Base-by-base conservation (phyloP, 2,797 vertebrate species). In the Crypturellus tataupa region DNA sequence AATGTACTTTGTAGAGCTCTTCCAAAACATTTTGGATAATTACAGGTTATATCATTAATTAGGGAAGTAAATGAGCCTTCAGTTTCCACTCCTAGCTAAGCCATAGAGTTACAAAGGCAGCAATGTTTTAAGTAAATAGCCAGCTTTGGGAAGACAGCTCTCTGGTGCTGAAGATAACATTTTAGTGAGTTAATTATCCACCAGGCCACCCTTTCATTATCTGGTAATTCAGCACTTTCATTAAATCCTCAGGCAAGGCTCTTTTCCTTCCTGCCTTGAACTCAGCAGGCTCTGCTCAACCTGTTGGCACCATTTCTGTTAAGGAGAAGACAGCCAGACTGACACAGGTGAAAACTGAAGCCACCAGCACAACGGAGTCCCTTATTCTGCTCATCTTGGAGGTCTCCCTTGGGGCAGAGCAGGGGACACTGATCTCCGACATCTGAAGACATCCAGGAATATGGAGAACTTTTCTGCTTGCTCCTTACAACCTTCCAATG, bases 371-470 rank as follows among this genome's bases (percentile, higher is more conserved):
- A 8, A 37, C 33, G 16, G n/a, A 35, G 67, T 49, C 25, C 20
- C 60, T 46, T 49, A 20, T 39, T 47, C 37, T 64, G 7, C 59
- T 3, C 0, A 37, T 35, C 47, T 37, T 47, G 49, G 19, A 40
- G 15, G 53, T 19, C 33, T 23, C 23, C 19, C 42, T 5, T 35
- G 17, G 10, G 24, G 12, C 12, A 46, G 21, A 11, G 53, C 59
- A 27, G 18, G 23, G 8, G 10, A 33, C 27, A 47, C 9, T 2
- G 1, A 3, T 11, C 33, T 21, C 33, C 0, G 2, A n/a, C 46
- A 35, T 35, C 14, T 6, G 12, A 24, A 31, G 35, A 64, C 33
- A 42, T 24, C 13, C 31, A 51, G 24, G 24, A 35, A 19, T 3
- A 21, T 25, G 24, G 29, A 31, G 23, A 37, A 51, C 44, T 46